These are phyloP conservation scores for Battus philenor DNA, from an alignment of 1,140 invertebrate genomes.

Conservation along the genomic window DNA sequence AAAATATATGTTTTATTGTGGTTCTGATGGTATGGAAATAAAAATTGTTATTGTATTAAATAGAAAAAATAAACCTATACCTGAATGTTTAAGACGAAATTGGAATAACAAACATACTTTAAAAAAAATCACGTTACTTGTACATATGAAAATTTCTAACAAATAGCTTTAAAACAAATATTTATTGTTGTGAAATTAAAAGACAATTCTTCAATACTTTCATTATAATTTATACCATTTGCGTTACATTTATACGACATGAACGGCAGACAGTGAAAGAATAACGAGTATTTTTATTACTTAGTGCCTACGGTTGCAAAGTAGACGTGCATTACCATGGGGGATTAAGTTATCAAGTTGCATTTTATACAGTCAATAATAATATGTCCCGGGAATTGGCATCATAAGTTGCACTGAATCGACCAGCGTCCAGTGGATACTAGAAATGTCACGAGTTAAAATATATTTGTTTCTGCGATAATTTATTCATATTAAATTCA, in stretches of 20 bases:
- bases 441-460: not conserved
- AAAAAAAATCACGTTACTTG: no score
- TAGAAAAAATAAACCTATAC: no score
- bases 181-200: not conserved
- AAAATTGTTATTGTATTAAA: no score
- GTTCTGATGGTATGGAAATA: no score
- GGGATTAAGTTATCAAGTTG: conserved; percentile 43
- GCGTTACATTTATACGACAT: not conserved
- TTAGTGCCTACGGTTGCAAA: conserved; percentile 15
- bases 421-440: not conserved
- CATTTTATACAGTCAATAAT: conserved; percentile 35
- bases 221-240: conserved; percentile 1
- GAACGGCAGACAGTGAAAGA: conserved; percentile 5
- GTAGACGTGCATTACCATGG: conserved; percentile 18
- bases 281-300: conserved; percentile 9
- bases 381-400: conserved; percentile 12
- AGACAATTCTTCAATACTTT: not conserved
- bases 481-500: no score
- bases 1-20: no score
- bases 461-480: no score
- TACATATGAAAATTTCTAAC: no score
- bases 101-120: no score
- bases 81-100: no score
- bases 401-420: not conserved
- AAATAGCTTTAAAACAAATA: no score